Evolutionary conservation across 2,888 invertebrate genomes (phyloP), one percentile per base, ranked within the genome.

Genomic region (Calameuta pallipes): DNA sequence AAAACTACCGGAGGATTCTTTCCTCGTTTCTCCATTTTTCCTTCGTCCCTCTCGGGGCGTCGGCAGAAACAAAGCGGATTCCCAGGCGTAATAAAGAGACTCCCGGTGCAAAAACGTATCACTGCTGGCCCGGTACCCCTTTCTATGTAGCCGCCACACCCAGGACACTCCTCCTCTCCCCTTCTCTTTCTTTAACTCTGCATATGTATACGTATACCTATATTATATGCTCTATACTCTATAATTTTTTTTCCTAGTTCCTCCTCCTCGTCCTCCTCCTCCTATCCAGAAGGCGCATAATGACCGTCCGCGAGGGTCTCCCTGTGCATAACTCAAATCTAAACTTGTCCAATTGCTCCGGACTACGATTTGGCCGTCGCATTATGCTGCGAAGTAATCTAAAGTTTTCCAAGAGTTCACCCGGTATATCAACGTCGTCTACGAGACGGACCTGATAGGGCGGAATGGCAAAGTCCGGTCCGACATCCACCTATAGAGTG

Each of bases 41-140:
- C 74, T 75, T 77, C 79, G 77, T 79, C 71, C 80, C 83, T 79
- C 80, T 76, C 74, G 83, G 83, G 82, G 83, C 83, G 83, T 81
- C 85, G 86, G 82, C 82, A 83, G 87, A 88, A 89, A 89, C 89
- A 89, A 89, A 89, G 88, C 87, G 88, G 86, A 89, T 89, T 89
- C 88, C 85, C 89, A 82, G 85, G 86, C 86, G 89, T 88, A 89
- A 89, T 89, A 88, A 89, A 89, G 88, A 87, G 86, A 87, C 87
- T 76, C 81, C 75, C 80, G 76, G 81, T 80, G 85, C 83, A 87
- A 87, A 87, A 89, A 89, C 83, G 85, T 86, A 86, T 86, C 84
- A 83, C 81, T 82, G 80, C 74, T 74, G 80, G 80, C 82, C 80
- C 80, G 79, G 71, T 78, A 75, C 80, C 76, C 75, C 73, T 74